A percentile compares a stretch with the other conserved stretches of the same genome.
These are phyloP conservation scores for Chaunax sp. DNA, from an alignment of 2,797 vertebrate genomes.

Conservation along the genomic window DNA sequence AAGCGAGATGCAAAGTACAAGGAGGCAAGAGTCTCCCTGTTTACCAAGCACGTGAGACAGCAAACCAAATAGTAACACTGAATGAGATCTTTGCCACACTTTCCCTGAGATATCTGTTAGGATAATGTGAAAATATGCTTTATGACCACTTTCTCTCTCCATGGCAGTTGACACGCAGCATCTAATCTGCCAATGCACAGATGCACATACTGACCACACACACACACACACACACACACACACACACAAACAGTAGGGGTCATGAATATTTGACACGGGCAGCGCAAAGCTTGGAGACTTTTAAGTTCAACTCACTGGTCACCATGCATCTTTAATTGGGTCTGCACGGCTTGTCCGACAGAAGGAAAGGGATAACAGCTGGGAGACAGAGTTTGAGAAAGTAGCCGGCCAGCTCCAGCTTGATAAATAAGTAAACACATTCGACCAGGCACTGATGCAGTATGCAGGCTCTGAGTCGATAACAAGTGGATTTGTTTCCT, in stretches of 20 bases:
- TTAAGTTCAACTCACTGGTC: constrained; percentile 72
- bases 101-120: neutral
- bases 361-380: constrained; percentile 64
- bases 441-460: constrained; percentile 62
- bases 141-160: constrained; percentile 3
- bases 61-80: too few relatives aligned
- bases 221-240: constrained; percentile 20
- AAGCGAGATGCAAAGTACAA: too few relatives aligned
- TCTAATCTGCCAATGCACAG: constrained; percentile 4
- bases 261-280: constrained; percentile 79
- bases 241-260: constrained; percentile 32
- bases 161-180: constrained; percentile 16
- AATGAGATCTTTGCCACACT: constrained; percentile 3
- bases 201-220: constrained; percentile 25
- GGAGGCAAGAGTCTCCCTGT: too few relatives aligned
- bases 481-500: constrained; percentile 79
- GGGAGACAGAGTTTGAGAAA: constrained; percentile 61
- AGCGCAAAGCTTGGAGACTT: constrained; percentile 69
- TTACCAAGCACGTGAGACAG: too few relatives aligned
- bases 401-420: constrained; percentile 57
- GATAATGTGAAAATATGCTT: constrained; percentile 12
- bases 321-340: constrained; percentile 80
- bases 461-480: constrained; percentile 59
- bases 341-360: constrained; percentile 66
- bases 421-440: constrained; percentile 82